Conservation (phyloP, 2,113 vertebrate species). For the Colossoma macropomum region DNA sequence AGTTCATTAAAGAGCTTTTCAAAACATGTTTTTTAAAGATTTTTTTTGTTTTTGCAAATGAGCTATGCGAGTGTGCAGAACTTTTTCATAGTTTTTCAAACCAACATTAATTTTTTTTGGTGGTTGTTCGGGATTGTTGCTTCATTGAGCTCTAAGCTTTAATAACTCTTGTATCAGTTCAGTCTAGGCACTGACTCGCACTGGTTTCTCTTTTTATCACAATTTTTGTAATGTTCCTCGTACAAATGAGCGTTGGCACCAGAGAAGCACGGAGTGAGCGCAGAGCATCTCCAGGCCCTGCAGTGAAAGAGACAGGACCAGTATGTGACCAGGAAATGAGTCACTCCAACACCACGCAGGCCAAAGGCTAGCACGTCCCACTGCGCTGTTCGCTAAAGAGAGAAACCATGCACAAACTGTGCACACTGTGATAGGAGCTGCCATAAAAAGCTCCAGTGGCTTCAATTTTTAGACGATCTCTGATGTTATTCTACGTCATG, state of each 20-base stretch:
- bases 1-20: too few relatives aligned
- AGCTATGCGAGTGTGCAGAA: too few relatives aligned
- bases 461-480: too few relatives aligned
- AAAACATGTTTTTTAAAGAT: too few relatives aligned
- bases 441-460: too few relatives aligned
- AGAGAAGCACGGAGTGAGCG: background rate
- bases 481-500: too few relatives aligned
- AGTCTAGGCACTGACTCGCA: background rate
- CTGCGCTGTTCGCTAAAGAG: conserved; percentile 18
- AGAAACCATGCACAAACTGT: conserved; percentile 12
- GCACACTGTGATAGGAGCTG: background rate
- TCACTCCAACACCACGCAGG: conserved; percentile 39
- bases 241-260: conserved; percentile 29
- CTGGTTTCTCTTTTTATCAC: conserved; percentile 2
- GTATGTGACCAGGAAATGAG: conserved; percentile 45
- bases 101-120: background rate
- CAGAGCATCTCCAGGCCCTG: conserved; percentile 29
- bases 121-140: background rate
- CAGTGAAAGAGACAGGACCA: conserved; percentile 28
- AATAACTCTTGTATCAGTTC: too few relatives aligned
- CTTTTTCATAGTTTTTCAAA: too few relatives aligned
- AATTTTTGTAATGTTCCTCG: background rate
- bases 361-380: conserved; percentile 44
- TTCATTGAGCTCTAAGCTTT: background rate
- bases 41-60: too few relatives aligned